phyloP scores from a whole-genome alignment of 2,888 invertebrate genomes.

The Chaetoderma sp. region DNA sequence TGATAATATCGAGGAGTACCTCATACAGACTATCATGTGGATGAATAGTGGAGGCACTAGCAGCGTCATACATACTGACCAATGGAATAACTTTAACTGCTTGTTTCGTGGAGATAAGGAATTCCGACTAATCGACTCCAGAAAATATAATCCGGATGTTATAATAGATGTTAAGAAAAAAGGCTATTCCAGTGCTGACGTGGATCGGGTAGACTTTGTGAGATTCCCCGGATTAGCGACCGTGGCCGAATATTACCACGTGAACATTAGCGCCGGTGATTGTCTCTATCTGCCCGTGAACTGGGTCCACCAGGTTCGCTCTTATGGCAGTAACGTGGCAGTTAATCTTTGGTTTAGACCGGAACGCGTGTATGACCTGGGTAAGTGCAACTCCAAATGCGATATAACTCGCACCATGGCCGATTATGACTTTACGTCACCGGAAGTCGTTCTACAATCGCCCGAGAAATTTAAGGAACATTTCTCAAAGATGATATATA shows the following conservation, averaged over 20 bases:
- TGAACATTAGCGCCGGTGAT: slow-evolving; percentile 60
- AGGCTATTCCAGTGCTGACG: slow-evolving; percentile 61
- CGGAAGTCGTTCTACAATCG: slow-evolving; percentile 28
- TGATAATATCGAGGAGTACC: slow-evolving; percentile 43
- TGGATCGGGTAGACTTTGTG: slow-evolving; percentile 64
- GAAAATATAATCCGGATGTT: slow-evolving; percentile 50
- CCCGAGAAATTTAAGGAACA: slow-evolving; percentile 23
- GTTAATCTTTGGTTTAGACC: slow-evolving; percentile 66
- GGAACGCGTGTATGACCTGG: slow-evolving; percentile 38
- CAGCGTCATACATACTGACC: slow-evolving; percentile 67
- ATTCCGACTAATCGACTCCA: slow-evolving; percentile 61
- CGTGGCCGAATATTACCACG: slow-evolving; percentile 57
- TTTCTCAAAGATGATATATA: neutral
- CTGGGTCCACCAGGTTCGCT: slow-evolving; percentile 67
- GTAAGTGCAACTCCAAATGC: slow-evolving; percentile 43
- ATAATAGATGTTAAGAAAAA: slow-evolving; percentile 59
- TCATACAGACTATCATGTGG: slow-evolving; percentile 65
- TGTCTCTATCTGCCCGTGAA: slow-evolving; percentile 65
- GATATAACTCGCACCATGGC: slow-evolving; percentile 44
- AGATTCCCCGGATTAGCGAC: slow-evolving; percentile 59
- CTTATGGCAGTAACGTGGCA: slow-evolving; percentile 61
- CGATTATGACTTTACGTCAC: slow-evolving; percentile 42
- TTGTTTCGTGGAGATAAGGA: slow-evolving; percentile 61
- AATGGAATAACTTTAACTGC: slow-evolving; percentile 67
- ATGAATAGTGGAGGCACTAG: slow-evolving; percentile 68